A percentile compares a stretch with the other conserved stretches of the same genome.
Conservation (phyloP, 2,113 vertebrate genomes). For the Corythoichthys haematopterus region DNA sequence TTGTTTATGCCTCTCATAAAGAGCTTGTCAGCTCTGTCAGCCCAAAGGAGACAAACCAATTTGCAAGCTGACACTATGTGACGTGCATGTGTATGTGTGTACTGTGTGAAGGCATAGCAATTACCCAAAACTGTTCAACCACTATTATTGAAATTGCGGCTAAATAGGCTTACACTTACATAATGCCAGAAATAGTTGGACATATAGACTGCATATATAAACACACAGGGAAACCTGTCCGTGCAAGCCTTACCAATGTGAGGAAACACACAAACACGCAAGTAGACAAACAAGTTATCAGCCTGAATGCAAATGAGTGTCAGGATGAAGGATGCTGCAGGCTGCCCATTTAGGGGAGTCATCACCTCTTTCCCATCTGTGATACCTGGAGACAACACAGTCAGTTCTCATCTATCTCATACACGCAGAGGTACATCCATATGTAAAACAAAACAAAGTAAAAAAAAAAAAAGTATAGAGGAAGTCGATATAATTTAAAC, state of each 20-base stretch:
- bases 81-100: conserved; percentile 12
- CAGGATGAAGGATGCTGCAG: conserved; percentile 47
- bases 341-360: conserved; percentile 59
- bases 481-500: neutral
- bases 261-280: conserved; percentile 3
- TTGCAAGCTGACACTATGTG: conserved; percentile 59
- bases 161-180: neutral
- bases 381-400: conserved; percentile 53
- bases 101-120: neutral
- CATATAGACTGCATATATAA: neutral
- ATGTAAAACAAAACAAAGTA: conserved; percentile 13
- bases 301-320: conserved; percentile 60
- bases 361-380: conserved; percentile 49
- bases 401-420: conserved; percentile 59
- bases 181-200: neutral
- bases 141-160: neutral
- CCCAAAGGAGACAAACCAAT: conserved; percentile 63
- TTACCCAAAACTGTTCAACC: neutral
- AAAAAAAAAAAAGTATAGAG: neutral
- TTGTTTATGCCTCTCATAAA: conserved; percentile 65
- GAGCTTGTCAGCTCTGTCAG: conserved; percentile 64
- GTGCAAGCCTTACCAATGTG: conserved; percentile 25
- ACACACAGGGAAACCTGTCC: neutral
- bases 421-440: conserved; percentile 14
- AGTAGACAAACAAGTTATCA: conserved; percentile 45